phyloP scores from a whole-genome alignment of 2,797 vertebrate species.

The Microctenopoma lineatum region DNA sequence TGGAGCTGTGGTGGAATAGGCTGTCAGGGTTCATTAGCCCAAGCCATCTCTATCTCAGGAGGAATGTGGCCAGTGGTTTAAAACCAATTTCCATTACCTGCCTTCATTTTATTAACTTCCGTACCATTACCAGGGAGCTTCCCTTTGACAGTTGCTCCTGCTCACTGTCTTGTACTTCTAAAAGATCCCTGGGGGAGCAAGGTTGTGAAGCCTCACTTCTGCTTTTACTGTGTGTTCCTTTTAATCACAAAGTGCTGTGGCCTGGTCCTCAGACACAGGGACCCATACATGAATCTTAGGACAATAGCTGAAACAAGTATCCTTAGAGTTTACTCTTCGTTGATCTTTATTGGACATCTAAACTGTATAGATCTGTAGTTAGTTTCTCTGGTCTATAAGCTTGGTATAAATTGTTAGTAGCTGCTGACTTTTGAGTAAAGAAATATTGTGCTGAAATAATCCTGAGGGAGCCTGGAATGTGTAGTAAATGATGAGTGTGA shows the following conservation, averaged over 20 bases:
- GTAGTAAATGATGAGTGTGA: slow-evolving; percentile 63
- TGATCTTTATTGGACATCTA: slow-evolving; percentile 23
- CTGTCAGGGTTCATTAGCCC: slow-evolving; percentile 87
- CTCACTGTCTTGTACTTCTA: slow-evolving; percentile 75
- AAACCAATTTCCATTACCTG: slow-evolving; percentile 88
- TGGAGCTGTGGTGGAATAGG: slow-evolving; percentile 79
- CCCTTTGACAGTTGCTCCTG: slow-evolving; percentile 72
- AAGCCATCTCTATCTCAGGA: slow-evolving; percentile 81
- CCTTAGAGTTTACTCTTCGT: slow-evolving; percentile 6
- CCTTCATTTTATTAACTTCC: slow-evolving; percentile 85
- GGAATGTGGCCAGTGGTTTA: slow-evolving; percentile 86
- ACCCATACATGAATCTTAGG: slow-evolving; percentile 13
- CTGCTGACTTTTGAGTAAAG: slow-evolving; percentile 41
- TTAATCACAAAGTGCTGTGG: slow-evolving; percentile 59
- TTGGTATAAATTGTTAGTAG: slow-evolving; percentile 42
- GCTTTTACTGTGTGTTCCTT: slow-evolving; percentile 60
- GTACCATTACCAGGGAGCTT: slow-evolving; percentile 80
- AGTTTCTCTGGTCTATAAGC: slow-evolving; percentile 20
- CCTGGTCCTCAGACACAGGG: slow-evolving; percentile 32
- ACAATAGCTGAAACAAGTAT: slow-evolving; percentile 22
- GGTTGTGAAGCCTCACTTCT: slow-evolving; percentile 66
- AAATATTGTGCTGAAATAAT: slow-evolving; percentile 40
- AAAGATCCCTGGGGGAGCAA: slow-evolving; percentile 68
- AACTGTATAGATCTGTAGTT: neutral
- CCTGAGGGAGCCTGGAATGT: slow-evolving; percentile 49